A percentile compares a stretch with the other conserved stretches of the same genome.
Evolutionary conservation across 2,888 invertebrate species (phyloP).

Genomic region (Oxystoma pomonae): DNA sequence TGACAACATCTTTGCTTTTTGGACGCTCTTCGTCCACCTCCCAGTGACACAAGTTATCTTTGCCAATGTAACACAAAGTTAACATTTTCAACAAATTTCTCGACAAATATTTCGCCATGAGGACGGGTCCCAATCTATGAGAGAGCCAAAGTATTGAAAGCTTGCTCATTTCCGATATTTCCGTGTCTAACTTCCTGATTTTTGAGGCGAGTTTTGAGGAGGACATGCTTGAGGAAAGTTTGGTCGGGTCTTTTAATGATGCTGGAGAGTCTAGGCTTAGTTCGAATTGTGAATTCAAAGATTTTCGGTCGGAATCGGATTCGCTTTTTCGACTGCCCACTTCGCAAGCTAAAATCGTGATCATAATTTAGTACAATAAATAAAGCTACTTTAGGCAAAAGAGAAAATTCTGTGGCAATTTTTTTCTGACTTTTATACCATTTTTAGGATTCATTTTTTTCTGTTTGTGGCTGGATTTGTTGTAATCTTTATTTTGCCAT

Average conservation of each 20-base stretch:
- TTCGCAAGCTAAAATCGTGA: slow-evolving; percentile 58
- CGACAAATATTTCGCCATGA: slow-evolving; percentile 87
- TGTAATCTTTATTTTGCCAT: no score
- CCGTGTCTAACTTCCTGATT: slow-evolving; percentile 41
- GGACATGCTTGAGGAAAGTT: slow-evolving; percentile 22
- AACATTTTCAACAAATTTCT: slow-evolving; percentile 91
- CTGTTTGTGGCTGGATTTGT: no score
- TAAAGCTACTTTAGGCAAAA: no score
- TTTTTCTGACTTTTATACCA: no score
- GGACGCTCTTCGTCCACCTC: neutral
- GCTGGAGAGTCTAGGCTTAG: slow-evolving; percentile 22
- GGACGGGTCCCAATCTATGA: slow-evolving; percentile 83
- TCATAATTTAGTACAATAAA: no score
- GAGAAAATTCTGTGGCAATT: no score
- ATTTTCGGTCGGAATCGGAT: slow-evolving; percentile 39
- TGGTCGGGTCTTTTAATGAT: slow-evolving; percentile 16
- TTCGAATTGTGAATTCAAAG: slow-evolving; percentile 20
- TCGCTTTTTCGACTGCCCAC: slow-evolving; percentile 59
- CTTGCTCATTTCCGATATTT: slow-evolving; percentile 81
- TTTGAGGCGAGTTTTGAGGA: slow-evolving; percentile 10
- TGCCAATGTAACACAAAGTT: slow-evolving; percentile 87
- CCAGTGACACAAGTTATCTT: slow-evolving; percentile 58
- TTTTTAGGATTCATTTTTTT: no score
- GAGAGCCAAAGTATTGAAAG: slow-evolving; percentile 90
- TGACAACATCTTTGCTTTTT: slow-evolving; percentile 54